Conservation (phyloP, 2,113 vertebrate genomes). For the Suricata suricatta region DNA sequence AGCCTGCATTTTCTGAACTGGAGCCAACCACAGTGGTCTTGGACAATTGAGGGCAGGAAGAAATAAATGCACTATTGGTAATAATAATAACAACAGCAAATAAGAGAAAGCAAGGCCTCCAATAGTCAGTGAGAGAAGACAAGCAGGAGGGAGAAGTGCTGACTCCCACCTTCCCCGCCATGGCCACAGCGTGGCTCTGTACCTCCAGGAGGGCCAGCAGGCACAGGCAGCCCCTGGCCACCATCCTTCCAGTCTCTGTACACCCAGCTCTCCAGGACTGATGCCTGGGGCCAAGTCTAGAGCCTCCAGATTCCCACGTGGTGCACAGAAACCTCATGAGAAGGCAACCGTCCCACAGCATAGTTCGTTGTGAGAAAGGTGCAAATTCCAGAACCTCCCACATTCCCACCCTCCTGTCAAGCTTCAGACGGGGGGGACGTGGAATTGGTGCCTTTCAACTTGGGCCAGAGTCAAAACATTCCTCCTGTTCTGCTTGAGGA, state of each 20-base stretch:
- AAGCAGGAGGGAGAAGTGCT: too few species aligned
- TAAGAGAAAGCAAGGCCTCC: neutral
- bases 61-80: neutral
- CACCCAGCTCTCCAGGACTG: neutral
- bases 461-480: neutral
- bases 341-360: neutral
- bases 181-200: too few species aligned
- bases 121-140: neutral
- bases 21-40: slow-evolving; percentile 52
- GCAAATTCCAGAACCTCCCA: neutral
- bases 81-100: neutral
- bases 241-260: neutral
- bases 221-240: neutral
- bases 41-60: slow-evolving; percentile 27
- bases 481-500: neutral
- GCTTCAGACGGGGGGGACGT: neutral
- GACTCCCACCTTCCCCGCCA: accelerated
- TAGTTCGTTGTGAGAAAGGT: neutral
- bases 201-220: neutral
- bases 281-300: neutral
- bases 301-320: neutral
- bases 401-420: neutral
- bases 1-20: slow-evolving; percentile 34
- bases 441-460: neutral
- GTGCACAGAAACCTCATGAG: neutral